phyloP scores from a whole-genome alignment of 2,113 vertebrate species.

The Malurus alboscapulatus region DNA sequence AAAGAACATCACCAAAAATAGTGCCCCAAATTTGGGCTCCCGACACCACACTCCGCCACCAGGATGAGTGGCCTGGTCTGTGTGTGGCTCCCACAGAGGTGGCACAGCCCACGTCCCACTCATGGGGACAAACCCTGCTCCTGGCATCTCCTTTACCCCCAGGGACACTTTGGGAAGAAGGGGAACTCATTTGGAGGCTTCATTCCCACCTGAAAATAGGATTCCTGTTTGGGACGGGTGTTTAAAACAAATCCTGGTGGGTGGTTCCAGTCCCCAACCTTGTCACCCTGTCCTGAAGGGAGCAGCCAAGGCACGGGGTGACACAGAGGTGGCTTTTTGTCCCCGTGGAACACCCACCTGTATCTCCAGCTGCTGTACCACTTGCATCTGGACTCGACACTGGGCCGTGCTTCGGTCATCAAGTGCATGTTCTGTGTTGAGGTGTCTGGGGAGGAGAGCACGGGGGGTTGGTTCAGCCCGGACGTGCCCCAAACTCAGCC shows the following conservation, averaged over 20 bases:
- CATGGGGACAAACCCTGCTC: neutral
- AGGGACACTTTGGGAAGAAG: neutral
- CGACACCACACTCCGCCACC: neutral
- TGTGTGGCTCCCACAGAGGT: neutral
- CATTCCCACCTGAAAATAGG: neutral
- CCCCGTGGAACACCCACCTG: slow-evolving; percentile 75
- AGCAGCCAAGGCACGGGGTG: neutral
- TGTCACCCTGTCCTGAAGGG: neutral
- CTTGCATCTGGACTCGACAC: slow-evolving; percentile 99
- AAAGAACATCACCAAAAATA: slow-evolving; percentile 39
- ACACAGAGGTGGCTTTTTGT: neutral
- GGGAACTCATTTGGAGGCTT: rapidly evolving
- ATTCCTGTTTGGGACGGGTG: neutral
- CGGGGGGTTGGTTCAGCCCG: rapidly evolving
- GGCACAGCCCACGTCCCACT: neutral
- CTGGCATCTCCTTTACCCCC: neutral
- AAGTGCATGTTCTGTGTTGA: slow-evolving; percentile 97
- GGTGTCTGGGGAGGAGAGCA: slow-evolving; percentile 81
- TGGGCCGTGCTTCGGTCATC: slow-evolving; percentile 98
- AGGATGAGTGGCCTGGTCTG: slow-evolving; percentile 1
- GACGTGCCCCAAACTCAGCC: neutral
- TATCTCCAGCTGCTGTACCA: slow-evolving; percentile 99
- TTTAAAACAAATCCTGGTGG: neutral
- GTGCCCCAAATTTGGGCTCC: neutral
- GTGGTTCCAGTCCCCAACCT: rapidly evolving